Percentiles rank a stretch among this genome's conserved stretches.
Conservation (phyloP, 2,113 vertebrate genomes). For the Jaculus jaculus region DNA sequence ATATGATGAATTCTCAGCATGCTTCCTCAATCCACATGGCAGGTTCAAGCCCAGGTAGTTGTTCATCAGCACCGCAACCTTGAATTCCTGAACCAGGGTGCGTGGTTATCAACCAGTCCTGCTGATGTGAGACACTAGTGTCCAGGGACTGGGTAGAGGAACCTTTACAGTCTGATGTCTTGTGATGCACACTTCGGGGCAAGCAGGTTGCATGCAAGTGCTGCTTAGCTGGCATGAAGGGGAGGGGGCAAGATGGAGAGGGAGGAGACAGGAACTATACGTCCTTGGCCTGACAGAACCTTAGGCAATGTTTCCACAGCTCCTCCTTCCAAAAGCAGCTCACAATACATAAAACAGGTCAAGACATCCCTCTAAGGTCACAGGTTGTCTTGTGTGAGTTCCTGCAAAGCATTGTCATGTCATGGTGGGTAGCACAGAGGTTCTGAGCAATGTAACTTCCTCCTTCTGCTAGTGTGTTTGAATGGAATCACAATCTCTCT, state of each 20-base stretch:
- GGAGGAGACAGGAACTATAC: neutral
- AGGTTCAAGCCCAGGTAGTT: neutral
- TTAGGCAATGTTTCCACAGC: neutral
- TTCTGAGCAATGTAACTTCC: neutral
- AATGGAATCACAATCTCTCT: no score
- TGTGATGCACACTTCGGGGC: rapidly evolving
- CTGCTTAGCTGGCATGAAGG: neutral
- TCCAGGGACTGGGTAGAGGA: no score
- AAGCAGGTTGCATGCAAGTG: no score
- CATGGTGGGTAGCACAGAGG: neutral
- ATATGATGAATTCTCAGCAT: neutral
- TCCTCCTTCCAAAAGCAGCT: neutral
- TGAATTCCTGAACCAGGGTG: neutral
- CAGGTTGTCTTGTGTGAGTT: neutral
- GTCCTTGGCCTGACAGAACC: neutral
- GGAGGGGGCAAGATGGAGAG: neutral
- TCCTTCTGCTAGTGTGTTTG: neutral
- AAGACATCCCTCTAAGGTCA: neutral
- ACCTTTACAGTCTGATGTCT: neutral
- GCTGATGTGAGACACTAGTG: neutral
- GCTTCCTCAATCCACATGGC: neutral
- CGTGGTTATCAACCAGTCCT: rapidly evolving
- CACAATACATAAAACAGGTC: rapidly evolving
- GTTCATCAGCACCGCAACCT: neutral
- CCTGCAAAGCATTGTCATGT: neutral